Evolutionary conservation across 2,797 vertebrate species (phyloP).

Genomic region (Erpetoichthys calabaricus): DNA sequence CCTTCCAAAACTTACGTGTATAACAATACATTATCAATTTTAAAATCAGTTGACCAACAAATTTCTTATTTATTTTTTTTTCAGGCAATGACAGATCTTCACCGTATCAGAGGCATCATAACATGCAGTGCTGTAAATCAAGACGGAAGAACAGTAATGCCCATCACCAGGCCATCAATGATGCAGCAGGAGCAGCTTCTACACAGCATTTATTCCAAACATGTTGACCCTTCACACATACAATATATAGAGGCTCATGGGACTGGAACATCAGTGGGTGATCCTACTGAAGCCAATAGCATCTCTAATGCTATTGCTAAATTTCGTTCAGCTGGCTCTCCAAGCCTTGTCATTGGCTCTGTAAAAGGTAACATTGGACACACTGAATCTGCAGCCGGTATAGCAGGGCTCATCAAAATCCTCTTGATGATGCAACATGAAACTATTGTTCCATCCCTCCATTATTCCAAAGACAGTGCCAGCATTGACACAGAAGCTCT

Average conservation of each 20-base stretch:
- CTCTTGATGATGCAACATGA: conserved; percentile 75
- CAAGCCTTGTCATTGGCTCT: conserved; percentile 54
- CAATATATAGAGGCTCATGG: conserved; percentile 76
- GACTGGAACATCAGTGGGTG: conserved; percentile 67
- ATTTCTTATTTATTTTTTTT: not conserved
- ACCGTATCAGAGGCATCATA: conserved; percentile 71
- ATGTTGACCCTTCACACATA: conserved; percentile 40
- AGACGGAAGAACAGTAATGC: conserved; percentile 53
- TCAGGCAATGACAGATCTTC: conserved; percentile 59
- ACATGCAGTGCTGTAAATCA: conserved; percentile 65
- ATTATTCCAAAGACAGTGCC: conserved; percentile 50
- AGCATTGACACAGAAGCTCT: conserved; percentile 51
- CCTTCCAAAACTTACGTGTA: too few relatives aligned
- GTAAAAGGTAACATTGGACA: conserved; percentile 81
- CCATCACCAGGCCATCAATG: conserved; percentile 71
- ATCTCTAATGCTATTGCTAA: conserved; percentile 54
- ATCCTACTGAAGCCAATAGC: conserved; percentile 56
- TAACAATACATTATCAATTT: too few relatives aligned
- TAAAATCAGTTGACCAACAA: too few relatives aligned
- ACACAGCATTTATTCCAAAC: conserved; percentile 46
- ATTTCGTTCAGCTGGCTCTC: conserved; percentile 32
- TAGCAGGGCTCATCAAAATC: conserved; percentile 73
- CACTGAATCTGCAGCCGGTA: conserved; percentile 72
- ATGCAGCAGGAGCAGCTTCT: conserved; percentile 65
- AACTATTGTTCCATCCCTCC: conserved; percentile 64